Evolutionary conservation across 2,113 vertebrate genomes (phyloP), one percentile per base, ranked within the genome.

Genomic region (Oceanodroma tethys): DNA sequence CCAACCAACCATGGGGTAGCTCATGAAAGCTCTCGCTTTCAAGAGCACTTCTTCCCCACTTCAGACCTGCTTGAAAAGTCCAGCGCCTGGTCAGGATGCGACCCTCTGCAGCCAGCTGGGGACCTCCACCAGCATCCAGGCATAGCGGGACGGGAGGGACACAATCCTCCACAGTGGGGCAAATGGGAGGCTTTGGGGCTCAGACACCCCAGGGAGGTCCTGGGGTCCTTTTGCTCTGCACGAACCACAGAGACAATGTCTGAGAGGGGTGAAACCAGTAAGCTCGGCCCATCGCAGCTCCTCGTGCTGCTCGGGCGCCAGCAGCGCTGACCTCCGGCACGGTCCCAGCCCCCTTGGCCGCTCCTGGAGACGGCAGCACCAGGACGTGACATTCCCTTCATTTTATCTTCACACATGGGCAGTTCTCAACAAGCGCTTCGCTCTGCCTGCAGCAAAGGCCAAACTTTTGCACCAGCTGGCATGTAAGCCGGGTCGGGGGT

Each of bases 321-420:
- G 32, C 6, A 0, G 67, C 12, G 3, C 47, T 94, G 89, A 67
- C 62, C 82, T 72, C 48, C 50, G 6, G 32, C 7, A 0, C 0
- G 13, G 19, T 59, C 89, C 91, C 83, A 50, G 32, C 71, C 50
- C 62, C 68, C 86, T 79, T 0, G 1, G 40, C 88, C 0, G 7
- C 88, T 66, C 80, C 87, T 82, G 90, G 95, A 89, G 95, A 89
- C 81, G 3, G 81, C 95, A 43, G 91, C 7, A 0, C 79, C 13
- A 0, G 94, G 75, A 92, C 92, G 88, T 95, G 97, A 96, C 85
- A 70, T 96, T 96, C 92, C 85, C 93, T 73, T 26, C 9, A 1
- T 92, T 96, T 93, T 43, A 76, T 88, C 92, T 96, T 94, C 92
- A 97, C 92, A 82, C 95, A 94, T 95, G 93, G 90, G 52, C 95